Base-by-base conservation (phyloP, 2,113 vertebrate species). In the Scortum barcoo region DNA sequence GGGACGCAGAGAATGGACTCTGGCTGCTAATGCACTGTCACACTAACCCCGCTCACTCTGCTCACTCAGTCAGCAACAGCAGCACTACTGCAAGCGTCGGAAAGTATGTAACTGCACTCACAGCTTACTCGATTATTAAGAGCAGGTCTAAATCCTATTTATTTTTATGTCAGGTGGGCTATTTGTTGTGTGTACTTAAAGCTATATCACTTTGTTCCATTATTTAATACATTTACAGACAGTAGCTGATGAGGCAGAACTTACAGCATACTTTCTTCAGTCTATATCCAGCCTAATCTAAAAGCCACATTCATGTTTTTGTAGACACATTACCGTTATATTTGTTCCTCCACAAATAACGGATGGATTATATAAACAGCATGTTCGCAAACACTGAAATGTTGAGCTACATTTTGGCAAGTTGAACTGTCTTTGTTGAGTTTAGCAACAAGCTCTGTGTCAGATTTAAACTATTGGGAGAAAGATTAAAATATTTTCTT, bases 11-110 rank as follows among this genome's bases (percentile, higher is more conserved):
- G 92, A 93, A 93, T 89, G 92, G 91, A 89, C 91, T 91, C 67
- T 86, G 86, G 92, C 92, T 92, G 89, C 92, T 92, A 94, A 93
- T 91, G 91, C 90, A 88, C 87, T 86, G 88, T 88, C 91, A 91
- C 91, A 87, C 82, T 84, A 88, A 85, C 88, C 84, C 78, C 20
- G 38, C 76, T 78, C 76, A 70, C 74, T 82, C 83, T 57, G 60
- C 79, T 83, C 83, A 74, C 76, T 57, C 86, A 76, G 65, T 73
- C 48, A 78, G 72, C 40, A 86, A 40, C 84, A 76, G 62, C 74
- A 88, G 58, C 72, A 68, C 72, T 53, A 42, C 79, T 66, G 76
- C 62, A 82, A 6, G 63, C 40, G 30, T 74, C 42, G 22, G 62
- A 50, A 78, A 57, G 57, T 40, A 77, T 79, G 84, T 51, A 75